A percentile compares a stretch with the other conserved stretches of the same genome.
phyloP scores from a whole-genome alignment of 2,888 invertebrate genomes.

The Choreutis nemorana region DNA sequence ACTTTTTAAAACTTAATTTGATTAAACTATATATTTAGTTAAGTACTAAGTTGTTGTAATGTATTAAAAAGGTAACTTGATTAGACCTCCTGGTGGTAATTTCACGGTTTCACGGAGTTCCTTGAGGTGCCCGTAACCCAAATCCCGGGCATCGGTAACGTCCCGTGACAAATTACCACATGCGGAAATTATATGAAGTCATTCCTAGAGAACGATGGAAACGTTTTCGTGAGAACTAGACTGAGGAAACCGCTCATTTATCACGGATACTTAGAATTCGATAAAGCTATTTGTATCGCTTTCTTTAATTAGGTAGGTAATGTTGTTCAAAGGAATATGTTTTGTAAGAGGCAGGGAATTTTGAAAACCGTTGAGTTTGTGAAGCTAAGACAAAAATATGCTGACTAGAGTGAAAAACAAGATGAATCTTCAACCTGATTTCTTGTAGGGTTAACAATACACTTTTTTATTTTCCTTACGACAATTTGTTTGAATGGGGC shows the following conservation, averaged over 20 bases:
- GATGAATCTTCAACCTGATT: too few relatives aligned
- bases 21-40: not conserved
- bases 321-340: too few relatives aligned
- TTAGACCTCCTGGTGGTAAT: conserved; percentile 45
- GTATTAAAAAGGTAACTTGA: conserved; percentile 3
- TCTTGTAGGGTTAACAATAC: too few relatives aligned
- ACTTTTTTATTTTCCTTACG: too few relatives aligned
- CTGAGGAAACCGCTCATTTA: conserved; percentile 36
- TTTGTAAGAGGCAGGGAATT: too few relatives aligned
- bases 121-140: conserved; percentile 36
- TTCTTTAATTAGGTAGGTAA: too few relatives aligned
- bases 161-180: conserved; percentile 53
- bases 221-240: conserved; percentile 38
- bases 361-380: too few relatives aligned
- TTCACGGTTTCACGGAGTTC: conserved; percentile 64
- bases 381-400: too few relatives aligned
- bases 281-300: conserved; percentile 2
- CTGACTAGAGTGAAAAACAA: too few relatives aligned
- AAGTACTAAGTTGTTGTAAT: too few relatives aligned
- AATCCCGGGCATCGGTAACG: conserved; percentile 47
- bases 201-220: conserved; percentile 31
- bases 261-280: conserved; percentile 14
- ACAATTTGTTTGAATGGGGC: too few relatives aligned
- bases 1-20: too few relatives aligned
- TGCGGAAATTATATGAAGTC: conserved; percentile 53